These are phyloP conservation scores for Prietella phreatophila DNA, from an alignment of 2,113 vertebrate species.

Conservation along the genomic window DNA sequence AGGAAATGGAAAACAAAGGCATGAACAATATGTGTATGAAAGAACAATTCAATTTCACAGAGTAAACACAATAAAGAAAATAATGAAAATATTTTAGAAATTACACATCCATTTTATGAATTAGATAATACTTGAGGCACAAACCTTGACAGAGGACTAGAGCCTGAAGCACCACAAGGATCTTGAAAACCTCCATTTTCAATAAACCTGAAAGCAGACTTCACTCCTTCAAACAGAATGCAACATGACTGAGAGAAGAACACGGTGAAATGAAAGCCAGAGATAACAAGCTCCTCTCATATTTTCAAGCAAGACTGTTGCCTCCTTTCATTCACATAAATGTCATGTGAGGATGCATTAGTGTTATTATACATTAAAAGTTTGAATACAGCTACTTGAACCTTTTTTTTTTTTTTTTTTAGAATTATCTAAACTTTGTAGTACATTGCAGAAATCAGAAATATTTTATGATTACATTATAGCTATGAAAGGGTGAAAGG, in stretches of 20 bases:
- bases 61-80: not conserved
- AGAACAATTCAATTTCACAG: not conserved
- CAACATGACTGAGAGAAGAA: not conserved
- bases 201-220: not conserved
- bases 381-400: not conserved
- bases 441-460: not conserved
- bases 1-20: not conserved
- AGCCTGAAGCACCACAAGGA: constrained; percentile 30
- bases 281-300: not conserved
- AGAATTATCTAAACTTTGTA: not conserved
- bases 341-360: not conserved
- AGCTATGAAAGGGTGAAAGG: not conserved
- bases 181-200: constrained; percentile 37
- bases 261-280: not conserved
- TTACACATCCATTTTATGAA: not conserved
- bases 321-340: not conserved
- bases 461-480: not conserved
- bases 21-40: not conserved
- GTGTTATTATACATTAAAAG: not conserved
- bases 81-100: not conserved
- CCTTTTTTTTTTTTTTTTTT: not conserved
- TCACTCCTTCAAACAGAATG: constrained; percentile 8
- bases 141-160: constrained; percentile 32
- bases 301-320: not conserved
- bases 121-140: not conserved